Conservation (phyloP, 2,113 vertebrate species). For the Rhynchomys soricoides region DNA sequence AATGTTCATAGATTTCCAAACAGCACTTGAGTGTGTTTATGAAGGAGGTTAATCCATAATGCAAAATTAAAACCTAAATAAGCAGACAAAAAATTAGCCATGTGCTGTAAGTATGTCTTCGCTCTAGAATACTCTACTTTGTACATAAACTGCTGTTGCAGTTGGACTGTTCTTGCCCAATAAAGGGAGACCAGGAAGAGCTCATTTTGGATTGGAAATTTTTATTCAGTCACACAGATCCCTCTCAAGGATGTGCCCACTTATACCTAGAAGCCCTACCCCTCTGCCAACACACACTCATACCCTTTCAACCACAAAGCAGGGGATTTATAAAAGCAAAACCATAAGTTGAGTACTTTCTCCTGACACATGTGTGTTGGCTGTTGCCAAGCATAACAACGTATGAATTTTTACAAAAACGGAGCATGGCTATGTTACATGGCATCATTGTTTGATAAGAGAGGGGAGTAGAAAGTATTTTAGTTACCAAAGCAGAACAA, state of each 20-base stretch:
- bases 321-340: neutral
- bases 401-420: neutral
- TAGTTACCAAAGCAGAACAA: neutral
- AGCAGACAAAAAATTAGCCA: neutral
- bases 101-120: neutral
- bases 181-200: neutral
- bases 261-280: neutral
- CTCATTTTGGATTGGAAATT: neutral
- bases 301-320: neutral
- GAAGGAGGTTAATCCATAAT: neutral
- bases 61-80: neutral
- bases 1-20: neutral
- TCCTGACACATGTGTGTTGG: neutral
- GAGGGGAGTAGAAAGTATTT: too few relatives aligned
- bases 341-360: too few relatives aligned
- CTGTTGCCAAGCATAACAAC: neutral
- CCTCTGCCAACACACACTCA: neutral
- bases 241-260: too few relatives aligned
- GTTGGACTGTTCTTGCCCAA: neutral
- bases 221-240: neutral
- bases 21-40: neutral
- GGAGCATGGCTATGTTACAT: neutral
- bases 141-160: neutral
- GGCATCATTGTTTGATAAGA: neutral
- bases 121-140: neutral